These are phyloP conservation scores for Synergus laeviventris DNA, from an alignment of 2,888 invertebrate species.

Conservation along the genomic window DNA sequence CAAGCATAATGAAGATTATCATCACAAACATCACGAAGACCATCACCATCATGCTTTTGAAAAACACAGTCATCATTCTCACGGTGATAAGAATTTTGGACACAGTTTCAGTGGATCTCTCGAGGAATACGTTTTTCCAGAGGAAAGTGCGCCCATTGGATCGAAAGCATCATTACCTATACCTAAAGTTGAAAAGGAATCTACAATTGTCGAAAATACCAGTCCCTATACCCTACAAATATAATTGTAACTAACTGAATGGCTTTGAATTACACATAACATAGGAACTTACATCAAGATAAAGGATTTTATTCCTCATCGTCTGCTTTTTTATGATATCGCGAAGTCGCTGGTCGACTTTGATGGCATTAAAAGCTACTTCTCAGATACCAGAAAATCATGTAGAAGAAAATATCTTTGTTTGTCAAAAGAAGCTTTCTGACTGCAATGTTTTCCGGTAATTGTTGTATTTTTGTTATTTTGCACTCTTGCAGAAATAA, in stretches of 20 bases:
- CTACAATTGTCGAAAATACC: slow-evolving; percentile 40
- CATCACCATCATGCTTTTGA: slow-evolving; percentile 60
- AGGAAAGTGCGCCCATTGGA: slow-evolving; percentile 51
- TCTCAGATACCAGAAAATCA: slow-evolving; percentile 11
- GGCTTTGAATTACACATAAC: not conserved
- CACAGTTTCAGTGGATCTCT: slow-evolving; percentile 53
- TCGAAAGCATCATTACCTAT: slow-evolving; percentile 46
- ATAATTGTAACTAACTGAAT: slow-evolving; percentile 32
- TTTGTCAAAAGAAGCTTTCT: not conserved
- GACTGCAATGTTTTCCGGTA: not conserved
- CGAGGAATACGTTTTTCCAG: slow-evolving; percentile 66
- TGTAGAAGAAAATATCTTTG: not conserved
- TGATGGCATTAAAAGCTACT: slow-evolving; percentile 31
- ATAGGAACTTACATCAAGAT: not conserved
- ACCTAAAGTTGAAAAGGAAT: slow-evolving; percentile 52
- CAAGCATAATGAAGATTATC: slow-evolving; percentile 63
- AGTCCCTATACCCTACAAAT: slow-evolving; percentile 46
- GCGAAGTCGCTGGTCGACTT: slow-evolving; percentile 21
- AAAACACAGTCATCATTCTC: slow-evolving; percentile 56
- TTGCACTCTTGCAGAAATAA: slow-evolving; percentile 29
- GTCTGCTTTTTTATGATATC: not conserved
- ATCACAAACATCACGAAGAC: slow-evolving; percentile 57
- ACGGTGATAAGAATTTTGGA: not conserved
- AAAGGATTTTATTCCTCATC: slow-evolving; percentile 4
- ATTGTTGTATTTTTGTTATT: slow-evolving; percentile 16